Conservation (phyloP, 1,140 invertebrate species). For the Leptinotarsa defecta region DNA sequence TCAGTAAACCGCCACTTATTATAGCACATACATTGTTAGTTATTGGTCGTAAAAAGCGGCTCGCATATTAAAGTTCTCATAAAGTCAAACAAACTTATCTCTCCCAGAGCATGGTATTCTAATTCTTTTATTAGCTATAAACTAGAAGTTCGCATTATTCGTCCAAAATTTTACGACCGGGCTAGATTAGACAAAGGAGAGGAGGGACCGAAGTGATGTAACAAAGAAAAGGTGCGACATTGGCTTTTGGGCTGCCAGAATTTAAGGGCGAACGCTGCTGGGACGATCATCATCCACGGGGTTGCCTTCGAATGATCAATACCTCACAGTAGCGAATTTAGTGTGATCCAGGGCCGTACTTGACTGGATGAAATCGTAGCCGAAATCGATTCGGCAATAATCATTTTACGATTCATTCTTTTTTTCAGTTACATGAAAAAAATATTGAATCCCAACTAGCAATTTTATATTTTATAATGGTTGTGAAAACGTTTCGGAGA, state of each 20-base stretch:
- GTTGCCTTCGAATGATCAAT: conserved; percentile 3
- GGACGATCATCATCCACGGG: neutral
- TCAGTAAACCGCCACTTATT: conserved; percentile 11
- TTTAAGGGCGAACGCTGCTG: neutral
- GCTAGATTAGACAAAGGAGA: neutral
- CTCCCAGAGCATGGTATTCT: neutral
- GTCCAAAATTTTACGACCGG: conserved; percentile 22
- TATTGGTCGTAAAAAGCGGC: conserved; percentile 11
- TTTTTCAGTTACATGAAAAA: no score
- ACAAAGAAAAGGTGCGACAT: conserved; percentile 5
- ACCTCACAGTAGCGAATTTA: neutral
- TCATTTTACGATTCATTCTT: no score
- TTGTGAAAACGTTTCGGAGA: no score
- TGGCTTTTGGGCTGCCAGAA: neutral
- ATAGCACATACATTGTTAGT: conserved; percentile 22
- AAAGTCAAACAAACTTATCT: conserved; percentile 22
- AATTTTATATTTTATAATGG: no score
- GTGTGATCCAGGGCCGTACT: neutral
- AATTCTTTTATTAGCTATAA: conserved; percentile 12
- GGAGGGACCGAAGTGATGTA: conserved; percentile 2
- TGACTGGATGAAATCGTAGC: no score
- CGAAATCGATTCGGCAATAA: no score
- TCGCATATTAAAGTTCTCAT: conserved; percentile 10
- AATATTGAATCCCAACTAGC: no score
- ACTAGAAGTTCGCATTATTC: conserved; percentile 12